These are phyloP conservation scores for silkworm (Bombyx mori) DNA, from an alignment of 1,140 invertebrate genomes.

Conservation along the genomic window ASM3026992v2 NC_085116.1:11329001-11329500, in stretches of 20 bases:
- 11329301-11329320: no score
- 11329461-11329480: no score
- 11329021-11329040: slow-evolving; percentile 70
- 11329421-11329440: no score
- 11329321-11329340: no score
- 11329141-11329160: slow-evolving; percentile 29
- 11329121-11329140: slow-evolving; percentile 60
- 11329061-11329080: slow-evolving; percentile 67
- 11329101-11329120: slow-evolving; percentile 68
- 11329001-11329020: slow-evolving; percentile 70
- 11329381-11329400: no score
- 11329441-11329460: no score
- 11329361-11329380: no score
- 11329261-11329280: no score
- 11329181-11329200: slow-evolving; percentile 37
- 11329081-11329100: slow-evolving; percentile 69
- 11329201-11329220: slow-evolving; percentile 18
- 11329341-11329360: no score
- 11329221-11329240: slow-evolving; percentile 13
- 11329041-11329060: slow-evolving; percentile 70
- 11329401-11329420: no score
- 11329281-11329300: no score
- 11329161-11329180: slow-evolving; percentile 51
- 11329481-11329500: no score
- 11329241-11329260: slow-evolving; percentile 7